These are phyloP conservation scores for Campopleginae sp. DNA, from an alignment of 2,888 invertebrate genomes.

Conservation along the genomic window DNA sequence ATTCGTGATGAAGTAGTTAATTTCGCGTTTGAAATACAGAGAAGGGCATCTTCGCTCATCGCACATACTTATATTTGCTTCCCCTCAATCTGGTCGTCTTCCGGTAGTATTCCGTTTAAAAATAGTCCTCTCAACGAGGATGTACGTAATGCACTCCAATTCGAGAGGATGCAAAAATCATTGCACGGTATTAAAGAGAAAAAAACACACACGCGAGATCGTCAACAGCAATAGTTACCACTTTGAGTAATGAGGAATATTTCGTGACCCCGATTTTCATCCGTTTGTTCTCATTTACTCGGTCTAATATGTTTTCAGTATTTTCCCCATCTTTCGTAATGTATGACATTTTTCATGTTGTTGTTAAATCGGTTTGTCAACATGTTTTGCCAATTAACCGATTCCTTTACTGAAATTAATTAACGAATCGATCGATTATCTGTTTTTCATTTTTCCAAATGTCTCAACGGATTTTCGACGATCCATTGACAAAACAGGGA, in stretches of 20 bases:
- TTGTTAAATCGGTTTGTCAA: background rate
- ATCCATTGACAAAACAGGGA: background rate
- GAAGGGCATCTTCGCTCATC: conserved; percentile 29
- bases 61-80: background rate
- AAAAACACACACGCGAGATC: background rate
- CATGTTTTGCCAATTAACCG: background rate
- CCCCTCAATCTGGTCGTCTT: conserved; percentile 46
- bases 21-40: conserved; percentile 22
- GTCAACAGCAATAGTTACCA: conserved; percentile 9
- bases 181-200: conserved; percentile 4
- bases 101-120: conserved; percentile 43
- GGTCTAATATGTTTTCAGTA: background rate
- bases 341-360: background rate
- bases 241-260: conserved; percentile 12
- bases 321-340: background rate
- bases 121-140: conserved; percentile 54
- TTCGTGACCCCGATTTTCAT: conserved; percentile 1
- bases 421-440: background rate
- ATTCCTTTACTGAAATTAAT: background rate
- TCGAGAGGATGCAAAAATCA: conserved; percentile 9
- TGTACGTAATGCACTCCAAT: conserved; percentile 47
- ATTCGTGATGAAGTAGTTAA: conserved; percentile 51
- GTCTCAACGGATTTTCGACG: background rate
- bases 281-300: background rate
- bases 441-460: background rate